These are phyloP conservation scores for Acrobasis repandana DNA, from an alignment of 2,888 invertebrate species.

Conservation along the genomic window DNA sequence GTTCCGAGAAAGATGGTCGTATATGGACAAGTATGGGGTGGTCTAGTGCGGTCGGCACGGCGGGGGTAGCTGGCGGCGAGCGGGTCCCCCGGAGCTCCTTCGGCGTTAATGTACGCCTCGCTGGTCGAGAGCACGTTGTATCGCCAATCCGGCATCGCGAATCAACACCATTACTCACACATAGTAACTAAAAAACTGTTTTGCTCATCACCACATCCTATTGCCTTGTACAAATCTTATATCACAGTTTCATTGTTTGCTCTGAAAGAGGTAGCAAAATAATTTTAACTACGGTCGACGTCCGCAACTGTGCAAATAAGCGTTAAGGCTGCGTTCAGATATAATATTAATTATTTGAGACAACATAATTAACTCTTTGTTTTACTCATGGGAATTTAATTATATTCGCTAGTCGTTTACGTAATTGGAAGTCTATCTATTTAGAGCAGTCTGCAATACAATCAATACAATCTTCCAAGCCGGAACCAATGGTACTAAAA, in stretches of 20 bases:
- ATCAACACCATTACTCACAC: conserved; percentile 68
- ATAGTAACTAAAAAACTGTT: conserved; percentile 41
- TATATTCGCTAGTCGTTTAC: conserved; percentile 2
- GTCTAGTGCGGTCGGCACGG: conserved; percentile 77
- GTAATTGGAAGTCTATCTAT: conserved; percentile 8
- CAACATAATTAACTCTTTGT: conserved; percentile 19
- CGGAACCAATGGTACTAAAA: background rate
- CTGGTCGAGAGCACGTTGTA: conserved; percentile 81
- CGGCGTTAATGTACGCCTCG: conserved; percentile 74
- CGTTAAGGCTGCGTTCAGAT: conserved; percentile 31
- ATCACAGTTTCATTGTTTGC: conserved; percentile 50
- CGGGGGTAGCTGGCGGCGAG: conserved; percentile 79
- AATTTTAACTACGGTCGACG: conserved; percentile 58
- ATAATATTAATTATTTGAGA: conserved; percentile 21
- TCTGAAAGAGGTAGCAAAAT: conserved; percentile 43
- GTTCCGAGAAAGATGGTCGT: conserved; percentile 73
- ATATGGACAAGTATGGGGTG: conserved; percentile 74
- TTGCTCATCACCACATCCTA: conserved; percentile 43
- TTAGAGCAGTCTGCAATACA: background rate
- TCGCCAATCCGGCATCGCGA: conserved; percentile 80
- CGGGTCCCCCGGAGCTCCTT: conserved; percentile 60
- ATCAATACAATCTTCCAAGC: background rate
- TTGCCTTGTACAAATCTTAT: conserved; percentile 40
- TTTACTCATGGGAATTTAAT: conserved; percentile 16
- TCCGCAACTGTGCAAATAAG: conserved; percentile 60